Percentiles rank a stretch among this genome's conserved stretches.
Evolutionary conservation across 2,888 invertebrate genomes (phyloP).

Genomic region (Polylopha cassiicola): DNA sequence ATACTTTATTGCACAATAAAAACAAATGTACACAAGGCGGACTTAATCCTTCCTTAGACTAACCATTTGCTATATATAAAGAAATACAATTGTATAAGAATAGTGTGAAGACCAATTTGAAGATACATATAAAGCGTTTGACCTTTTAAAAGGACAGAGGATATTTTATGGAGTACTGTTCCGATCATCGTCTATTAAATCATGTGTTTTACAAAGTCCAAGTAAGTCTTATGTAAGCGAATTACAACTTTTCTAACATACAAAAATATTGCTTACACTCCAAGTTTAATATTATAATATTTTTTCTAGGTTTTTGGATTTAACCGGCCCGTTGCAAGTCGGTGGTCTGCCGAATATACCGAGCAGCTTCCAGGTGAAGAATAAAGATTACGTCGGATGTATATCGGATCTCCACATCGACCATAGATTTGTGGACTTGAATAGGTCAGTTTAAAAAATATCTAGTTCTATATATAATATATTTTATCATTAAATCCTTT

Average conservation of each 20-base stretch:
- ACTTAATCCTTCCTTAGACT: too few species aligned
- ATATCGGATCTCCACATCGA: slow-evolving; percentile 93
- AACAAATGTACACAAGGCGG: too few species aligned
- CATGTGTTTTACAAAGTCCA: not conserved
- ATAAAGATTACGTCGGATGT: slow-evolving; percentile 92
- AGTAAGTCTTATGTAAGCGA: not conserved
- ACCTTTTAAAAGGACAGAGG: too few species aligned
- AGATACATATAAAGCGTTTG: too few species aligned
- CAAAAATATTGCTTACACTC: not conserved
- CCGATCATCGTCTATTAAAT: too few species aligned
- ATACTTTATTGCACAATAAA: too few species aligned
- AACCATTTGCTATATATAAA: too few species aligned
- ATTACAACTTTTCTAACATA: not conserved
- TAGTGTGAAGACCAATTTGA: too few species aligned
- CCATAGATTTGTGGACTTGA: slow-evolving; percentile 90
- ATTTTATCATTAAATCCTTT: too few species aligned
- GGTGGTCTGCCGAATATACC: slow-evolving; percentile 93
- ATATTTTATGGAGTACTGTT: too few species aligned
- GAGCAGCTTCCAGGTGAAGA: slow-evolving; percentile 85
- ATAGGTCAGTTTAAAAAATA: slow-evolving; percentile 69
- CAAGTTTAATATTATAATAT: slow-evolving; percentile 54
- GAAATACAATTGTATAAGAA: too few species aligned
- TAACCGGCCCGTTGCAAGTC: slow-evolving; percentile 94
- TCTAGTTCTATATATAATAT: too few species aligned
- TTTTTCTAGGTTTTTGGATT: slow-evolving; percentile 85